phyloP scores from a whole-genome alignment of 2,888 invertebrate species.

The Plemyria rubiginata region DNA sequence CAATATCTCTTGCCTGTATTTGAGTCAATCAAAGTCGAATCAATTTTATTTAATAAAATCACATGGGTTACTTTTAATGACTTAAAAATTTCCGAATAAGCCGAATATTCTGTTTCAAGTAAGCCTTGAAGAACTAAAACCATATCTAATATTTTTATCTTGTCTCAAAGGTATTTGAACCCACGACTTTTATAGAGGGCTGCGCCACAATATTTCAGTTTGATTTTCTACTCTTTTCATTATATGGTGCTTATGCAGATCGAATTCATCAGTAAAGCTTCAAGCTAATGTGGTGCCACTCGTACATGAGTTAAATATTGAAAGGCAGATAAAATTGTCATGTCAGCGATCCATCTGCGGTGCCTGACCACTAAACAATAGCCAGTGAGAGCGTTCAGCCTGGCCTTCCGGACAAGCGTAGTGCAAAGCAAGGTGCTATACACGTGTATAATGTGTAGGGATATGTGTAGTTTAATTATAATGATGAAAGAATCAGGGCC shows the following conservation, averaged over 20 bases:
- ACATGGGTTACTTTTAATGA: too few species aligned
- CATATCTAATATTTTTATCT: too few species aligned
- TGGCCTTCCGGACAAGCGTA: constrained; percentile 27
- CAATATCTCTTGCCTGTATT: constrained; percentile 25
- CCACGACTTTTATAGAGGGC: too few species aligned
- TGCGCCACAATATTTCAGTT: too few species aligned
- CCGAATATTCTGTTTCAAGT: too few species aligned
- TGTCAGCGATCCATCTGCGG: constrained; percentile 28
- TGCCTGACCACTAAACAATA: constrained; percentile 36
- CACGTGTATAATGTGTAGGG: neutral
- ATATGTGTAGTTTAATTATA: neutral
- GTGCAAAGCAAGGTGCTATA: neutral
- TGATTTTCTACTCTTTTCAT: too few species aligned
- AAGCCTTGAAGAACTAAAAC: too few species aligned
- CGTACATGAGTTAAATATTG: too few species aligned
- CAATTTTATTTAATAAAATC: neutral
- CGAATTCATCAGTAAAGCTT: neutral
- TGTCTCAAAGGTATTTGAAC: too few species aligned
- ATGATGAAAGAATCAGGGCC: neutral
- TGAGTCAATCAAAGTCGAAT: constrained; percentile 23
- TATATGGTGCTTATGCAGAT: too few species aligned
- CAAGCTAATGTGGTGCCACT: too few species aligned
- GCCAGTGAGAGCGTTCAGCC: constrained; percentile 39
- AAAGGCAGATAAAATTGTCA: constrained; percentile 15
- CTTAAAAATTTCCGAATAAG: too few species aligned